These are phyloP conservation scores for Atherix ibis DNA, from an alignment of 2,888 invertebrate genomes.

Conservation along the genomic window DNA sequence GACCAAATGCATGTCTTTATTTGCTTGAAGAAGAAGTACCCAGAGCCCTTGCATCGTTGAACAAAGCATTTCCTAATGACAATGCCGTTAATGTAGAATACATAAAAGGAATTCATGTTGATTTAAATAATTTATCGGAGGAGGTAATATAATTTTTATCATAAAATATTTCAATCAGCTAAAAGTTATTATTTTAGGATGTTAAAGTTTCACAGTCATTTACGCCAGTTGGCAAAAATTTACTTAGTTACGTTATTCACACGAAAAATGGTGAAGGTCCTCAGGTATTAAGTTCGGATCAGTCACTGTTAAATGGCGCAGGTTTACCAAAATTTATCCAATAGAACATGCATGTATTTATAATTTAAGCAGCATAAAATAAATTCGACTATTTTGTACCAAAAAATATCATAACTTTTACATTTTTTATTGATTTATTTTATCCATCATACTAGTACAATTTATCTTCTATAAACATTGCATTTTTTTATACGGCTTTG, in stretches of 20 bases:
- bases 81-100: conserved; percentile 32
- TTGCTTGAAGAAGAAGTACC: conserved; percentile 59
- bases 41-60: conserved; percentile 48
- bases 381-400: no score
- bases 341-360: no score
- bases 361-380: no score
- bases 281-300: conserved; percentile 25
- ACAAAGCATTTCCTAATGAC: conserved; percentile 53
- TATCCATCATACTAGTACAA: no score
- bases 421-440: no score
- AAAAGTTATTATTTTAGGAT: no score
- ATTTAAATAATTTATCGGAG: conserved; percentile 6
- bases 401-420: no score
- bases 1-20: conserved; percentile 89
- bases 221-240: conserved; percentile 28
- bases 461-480: no score
- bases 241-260: conserved; percentile 66
- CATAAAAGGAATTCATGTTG: conserved; percentile 39
- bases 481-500: no score
- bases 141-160: conserved; percentile 1
- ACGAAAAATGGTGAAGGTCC: conserved; percentile 76
- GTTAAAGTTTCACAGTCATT: no score
- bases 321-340: conserved; percentile 36
- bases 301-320: conserved; percentile 36
- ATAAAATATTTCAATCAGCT: no score